Base-by-base conservation (phyloP, 2,797 vertebrate species). In the Chelon auratus region DNA sequence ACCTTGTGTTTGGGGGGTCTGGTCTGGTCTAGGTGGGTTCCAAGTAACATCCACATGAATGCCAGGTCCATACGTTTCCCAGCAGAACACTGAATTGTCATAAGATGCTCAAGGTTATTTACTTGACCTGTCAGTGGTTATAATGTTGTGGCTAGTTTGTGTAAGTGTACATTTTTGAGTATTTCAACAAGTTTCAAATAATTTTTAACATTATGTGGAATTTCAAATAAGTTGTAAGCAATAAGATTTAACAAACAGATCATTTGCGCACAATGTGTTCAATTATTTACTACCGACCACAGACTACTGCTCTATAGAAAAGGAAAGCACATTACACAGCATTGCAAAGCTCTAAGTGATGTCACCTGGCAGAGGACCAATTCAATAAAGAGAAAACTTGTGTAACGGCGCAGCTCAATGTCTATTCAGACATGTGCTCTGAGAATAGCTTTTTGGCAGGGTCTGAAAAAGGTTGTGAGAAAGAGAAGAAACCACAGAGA, bases 381-480 rank as follows among this genome's bases (percentile, higher is more conserved):
- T 62, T 82, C 77, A 91, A 90, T 91, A 91, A 84, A 90, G 83
- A 71, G 52, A 86, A 80, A 89, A 84, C 83, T 87, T 89, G 90
- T 87, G 86, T 85, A 91, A 91, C 81, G 69, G 84, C 80, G 81
- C 63, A 84, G 80, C 7, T 81, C 79, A 57, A 80, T 85, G 88
- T 89, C 88, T 87, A 86, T 91, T 90, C 88, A 90, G 87, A 92
- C 88, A 89, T 92, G 76, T 78, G 80, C 85, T 83, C 87, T 90
- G 89, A 92, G 89, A 94, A 91, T 87, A 89, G 78, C 61, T 85
- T 86, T 87, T 82, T 89, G 88, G 90, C 91, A 90, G 77, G 74
- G 86, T 90, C 91, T 82, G 81, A 87, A 88, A 90, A 91, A 91
- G 89, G 86, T 91, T 93, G 89, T 93, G 90, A 93, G 91, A 94